A percentile compares a stretch with the other conserved stretches of the same genome.
Conservation (phyloP, 2,797 vertebrate genomes). For the Microchirus variegatus region DNA sequence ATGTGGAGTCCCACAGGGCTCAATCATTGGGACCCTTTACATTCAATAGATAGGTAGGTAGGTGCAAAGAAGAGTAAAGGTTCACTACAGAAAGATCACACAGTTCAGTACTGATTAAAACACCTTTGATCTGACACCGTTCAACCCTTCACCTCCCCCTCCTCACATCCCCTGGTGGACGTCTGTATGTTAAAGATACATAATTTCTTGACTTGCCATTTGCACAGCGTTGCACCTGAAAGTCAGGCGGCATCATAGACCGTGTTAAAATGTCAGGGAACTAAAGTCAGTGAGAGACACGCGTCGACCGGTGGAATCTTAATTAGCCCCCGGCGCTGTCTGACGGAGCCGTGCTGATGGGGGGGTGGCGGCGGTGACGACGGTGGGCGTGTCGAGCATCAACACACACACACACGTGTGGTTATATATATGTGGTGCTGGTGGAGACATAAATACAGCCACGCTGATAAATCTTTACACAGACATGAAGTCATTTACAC, state of each 20-base stretch:
- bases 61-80: slow-evolving; percentile 73
- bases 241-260: slow-evolving; percentile 85
- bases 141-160: neutral
- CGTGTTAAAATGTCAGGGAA: slow-evolving; percentile 89
- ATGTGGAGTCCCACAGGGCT: no score
- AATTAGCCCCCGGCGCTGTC: slow-evolving; percentile 81
- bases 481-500: neutral
- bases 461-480: slow-evolving; percentile 4
- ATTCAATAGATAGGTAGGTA: slow-evolving; percentile 8
- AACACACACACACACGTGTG: slow-evolving; percentile 9
- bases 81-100: slow-evolving; percentile 83
- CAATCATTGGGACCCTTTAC: no score
- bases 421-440: neutral
- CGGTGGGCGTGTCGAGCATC: no score
- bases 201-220: slow-evolving; percentile 88
- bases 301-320: slow-evolving; percentile 81
- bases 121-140: slow-evolving; percentile 50
- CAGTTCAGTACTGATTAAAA: slow-evolving; percentile 81
- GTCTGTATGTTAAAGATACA: slow-evolving; percentile 88
- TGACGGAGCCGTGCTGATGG: slow-evolving; percentile 68
- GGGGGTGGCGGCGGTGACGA: slow-evolving; percentile 23
- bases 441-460: slow-evolving; percentile 32
- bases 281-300: slow-evolving; percentile 87
- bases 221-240: slow-evolving; percentile 88
- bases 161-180: slow-evolving; percentile 74